Evolutionary conservation across 1,140 invertebrate species (phyloP), one percentile per base, ranked within the genome.

Genomic region (Drosophila ogumai): DNA sequence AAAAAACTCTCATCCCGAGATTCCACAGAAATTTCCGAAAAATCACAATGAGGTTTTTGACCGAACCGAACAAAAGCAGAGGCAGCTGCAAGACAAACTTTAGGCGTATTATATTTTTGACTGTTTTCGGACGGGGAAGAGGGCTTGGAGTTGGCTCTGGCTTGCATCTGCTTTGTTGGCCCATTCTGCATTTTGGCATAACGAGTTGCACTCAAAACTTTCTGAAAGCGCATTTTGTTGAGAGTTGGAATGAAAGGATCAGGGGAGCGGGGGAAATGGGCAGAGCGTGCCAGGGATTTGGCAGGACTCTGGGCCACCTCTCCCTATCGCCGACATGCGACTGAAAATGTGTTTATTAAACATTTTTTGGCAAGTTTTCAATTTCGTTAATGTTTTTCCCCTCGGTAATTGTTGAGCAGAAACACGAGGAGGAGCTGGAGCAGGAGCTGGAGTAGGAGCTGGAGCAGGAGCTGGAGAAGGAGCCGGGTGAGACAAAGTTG

Each of bases 341-440:
- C 65, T 63, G 76, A 54, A 75, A 87, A 75, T 75, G 60, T 77
- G 76, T 82, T 80, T 87, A 80, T 88, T 88, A 80, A 87, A 82
- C 84, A 88, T 82, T 88, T 79, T 79, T 80, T 87, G 84, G 84
- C 67, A 88, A 80, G 72, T 80, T 80, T 87, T 87, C 84, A 88
- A 87, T 87, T 87, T 84, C 47, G 80, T 87, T 87, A 87, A 87
- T 82, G 76, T 41, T 84, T 79, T 75, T 38, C 50, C 54, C 66
- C 72, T 36, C 46, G 56, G 63, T 19, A 44, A 46, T 59, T 58
- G 36, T 49, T 32, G 34, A 43, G 60, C 43, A 19, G 58, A n/a
- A n/a, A n/a, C n/a, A n/a, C n/a, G 34, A 43, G 60, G 34, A 19
- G 58, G 34, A 43, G 60, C 43, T n/a, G 58, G 31, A 12, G 1